phyloP scores from a whole-genome alignment of 2,888 invertebrate genomes.

The Poecilobothrus nobilitatus region DNA sequence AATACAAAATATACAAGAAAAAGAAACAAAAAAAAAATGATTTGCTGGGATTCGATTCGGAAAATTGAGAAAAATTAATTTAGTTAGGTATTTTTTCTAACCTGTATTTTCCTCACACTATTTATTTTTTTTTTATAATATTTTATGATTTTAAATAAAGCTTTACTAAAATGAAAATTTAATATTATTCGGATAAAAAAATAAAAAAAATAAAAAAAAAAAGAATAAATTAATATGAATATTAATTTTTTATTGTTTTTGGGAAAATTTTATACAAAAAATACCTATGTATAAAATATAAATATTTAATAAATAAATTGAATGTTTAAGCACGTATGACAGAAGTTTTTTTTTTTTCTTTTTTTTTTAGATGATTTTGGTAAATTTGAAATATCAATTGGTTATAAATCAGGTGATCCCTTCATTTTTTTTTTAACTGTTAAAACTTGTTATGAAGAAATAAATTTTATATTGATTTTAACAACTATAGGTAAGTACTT shows the following conservation, averaged over 20 bases:
- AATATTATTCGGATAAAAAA: neutral
- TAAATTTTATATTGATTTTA: no score
- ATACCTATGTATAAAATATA: neutral
- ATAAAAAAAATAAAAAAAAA: neutral
- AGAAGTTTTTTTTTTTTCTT: neutral
- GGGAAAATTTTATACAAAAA: no score
- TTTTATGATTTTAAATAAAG: neutral
- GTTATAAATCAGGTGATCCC: no score
- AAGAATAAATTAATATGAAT: neutral
- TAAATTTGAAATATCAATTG: neutral
- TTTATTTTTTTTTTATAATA: neutral
- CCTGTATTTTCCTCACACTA: neutral
- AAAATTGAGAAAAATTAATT: slow-evolving; percentile 1
- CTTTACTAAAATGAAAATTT: neutral
- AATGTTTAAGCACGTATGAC: slow-evolving; percentile 1
- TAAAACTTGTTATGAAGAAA: no score
- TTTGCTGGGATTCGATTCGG: neutral
- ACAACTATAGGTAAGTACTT: no score
- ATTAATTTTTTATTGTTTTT: neutral
- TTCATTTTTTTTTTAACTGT: no score
- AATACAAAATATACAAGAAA: no score
- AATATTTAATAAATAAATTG: slow-evolving; percentile 2
- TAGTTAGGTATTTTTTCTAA: neutral
- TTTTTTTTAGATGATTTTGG: neutral
- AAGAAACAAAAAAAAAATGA: no score